Evolutionary conservation across 1,140 invertebrate genomes (phyloP).

Genomic region (Zaprionus tsacasi): DNA sequence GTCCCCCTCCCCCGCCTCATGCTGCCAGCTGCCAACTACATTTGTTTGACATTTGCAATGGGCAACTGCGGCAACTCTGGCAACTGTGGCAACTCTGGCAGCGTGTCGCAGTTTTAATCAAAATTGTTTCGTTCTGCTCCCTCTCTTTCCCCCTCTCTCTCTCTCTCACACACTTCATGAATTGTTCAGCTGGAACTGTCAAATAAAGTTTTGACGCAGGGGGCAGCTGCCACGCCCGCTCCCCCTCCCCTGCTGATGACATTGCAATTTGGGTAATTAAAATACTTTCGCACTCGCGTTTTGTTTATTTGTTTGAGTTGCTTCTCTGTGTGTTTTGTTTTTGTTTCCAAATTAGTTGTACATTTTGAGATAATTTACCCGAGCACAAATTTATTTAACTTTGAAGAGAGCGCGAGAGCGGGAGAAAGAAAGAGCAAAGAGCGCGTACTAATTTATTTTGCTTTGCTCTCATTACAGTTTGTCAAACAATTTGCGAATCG

Average conservation of each 20-base stretch:
- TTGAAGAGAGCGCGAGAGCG: conserved; percentile 12
- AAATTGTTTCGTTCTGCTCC: conserved; percentile 67
- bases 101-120: conserved; percentile 76
- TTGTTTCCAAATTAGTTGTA: conserved; percentile 67
- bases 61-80: conserved; percentile 36
- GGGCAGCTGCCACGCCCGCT: background rate
- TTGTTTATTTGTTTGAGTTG: conserved; percentile 60
- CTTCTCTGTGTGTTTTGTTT: conserved; percentile 41
- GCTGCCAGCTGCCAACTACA: conserved; percentile 44
- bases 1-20: background rate
- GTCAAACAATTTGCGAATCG: conserved; percentile 55
- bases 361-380: conserved; percentile 48
- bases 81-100: conserved; percentile 30
- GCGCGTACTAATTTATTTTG: conserved; percentile 66
- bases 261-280: conserved; percentile 71
- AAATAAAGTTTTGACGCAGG: conserved; percentile 76
- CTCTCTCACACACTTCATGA: conserved; percentile 59
- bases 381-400: conserved; percentile 58
- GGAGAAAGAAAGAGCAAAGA: background rate
- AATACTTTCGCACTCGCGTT: conserved; percentile 70
- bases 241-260: conserved; percentile 33
- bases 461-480: conserved; percentile 69
- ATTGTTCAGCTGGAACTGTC: conserved; percentile 80
- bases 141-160: background rate
- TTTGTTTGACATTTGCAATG: conserved; percentile 41